These are phyloP conservation scores for Botia almorhae DNA, from an alignment of 2,797 vertebrate species.

Conservation along the genomic window DNA sequence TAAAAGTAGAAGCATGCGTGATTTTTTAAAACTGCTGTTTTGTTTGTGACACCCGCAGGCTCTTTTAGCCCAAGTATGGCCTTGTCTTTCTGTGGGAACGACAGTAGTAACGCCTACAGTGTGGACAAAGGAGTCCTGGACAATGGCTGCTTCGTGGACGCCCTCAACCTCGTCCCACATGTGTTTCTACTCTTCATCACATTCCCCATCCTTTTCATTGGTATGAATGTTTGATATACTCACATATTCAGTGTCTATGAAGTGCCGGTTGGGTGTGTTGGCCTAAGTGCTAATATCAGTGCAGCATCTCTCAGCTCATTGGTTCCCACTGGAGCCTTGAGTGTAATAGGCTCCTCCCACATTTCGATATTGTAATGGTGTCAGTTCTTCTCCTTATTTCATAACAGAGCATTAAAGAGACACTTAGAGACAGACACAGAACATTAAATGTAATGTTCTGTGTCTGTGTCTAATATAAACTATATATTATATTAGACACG, in stretches of 20 bases:
- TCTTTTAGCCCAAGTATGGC: constrained; percentile 73
- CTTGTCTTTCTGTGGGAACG: constrained; percentile 90
- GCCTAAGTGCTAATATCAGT: background rate
- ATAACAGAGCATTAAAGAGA: background rate
- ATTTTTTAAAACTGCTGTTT: background rate
- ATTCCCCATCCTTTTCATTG: constrained; percentile 98
- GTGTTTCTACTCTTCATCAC: constrained; percentile 98
- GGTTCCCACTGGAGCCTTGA: background rate
- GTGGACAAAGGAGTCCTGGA: constrained; percentile 84
- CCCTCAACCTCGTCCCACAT: constrained; percentile 95
- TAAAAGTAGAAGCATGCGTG: background rate
- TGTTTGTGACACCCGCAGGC: constrained; percentile 44
- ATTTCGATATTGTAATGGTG: background rate
- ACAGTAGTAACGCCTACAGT: constrained; percentile 81
- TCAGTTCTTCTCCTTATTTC: constrained; percentile 16
- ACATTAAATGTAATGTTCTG: background rate
- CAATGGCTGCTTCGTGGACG: constrained; percentile 96
- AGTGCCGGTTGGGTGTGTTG: too few relatives aligned
- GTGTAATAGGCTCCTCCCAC: background rate
- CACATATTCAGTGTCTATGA: background rate
- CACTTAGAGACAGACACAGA: constrained; percentile 10
- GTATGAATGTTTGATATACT: constrained; percentile 72
- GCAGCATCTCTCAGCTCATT: background rate
- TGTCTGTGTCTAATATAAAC: background rate
- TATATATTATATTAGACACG: background rate